Base-by-base conservation (phyloP, 2,888 invertebrate species). In the Xiphydria camelus region DNA sequence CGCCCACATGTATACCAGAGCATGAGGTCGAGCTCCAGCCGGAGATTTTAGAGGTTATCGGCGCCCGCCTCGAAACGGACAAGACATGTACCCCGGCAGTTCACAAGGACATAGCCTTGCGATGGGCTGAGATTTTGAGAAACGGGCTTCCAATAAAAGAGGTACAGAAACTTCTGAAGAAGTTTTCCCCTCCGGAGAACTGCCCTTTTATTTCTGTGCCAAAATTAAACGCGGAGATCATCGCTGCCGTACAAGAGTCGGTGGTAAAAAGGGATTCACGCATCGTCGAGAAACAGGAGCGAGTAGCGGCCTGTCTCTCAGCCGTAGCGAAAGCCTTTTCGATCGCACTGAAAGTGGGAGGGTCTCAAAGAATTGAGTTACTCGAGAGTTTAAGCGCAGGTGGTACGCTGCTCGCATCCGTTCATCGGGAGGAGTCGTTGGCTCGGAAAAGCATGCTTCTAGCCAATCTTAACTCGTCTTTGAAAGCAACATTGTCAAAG, bases 271-370 rank as follows among this genome's bases (percentile, higher is more conserved):
- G 41, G 10, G 38, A 49, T 26, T 37, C 42, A 10, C 33, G 51
- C 6, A 46, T 52, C 20, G 18, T 45, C 10, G 34, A 33, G 12
- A 52, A 46, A 42, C 42, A 51, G 39, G 43, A 50, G 15, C 34
- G 36, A 2, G 18, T 48, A 5, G 25, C 42, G 3, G 45, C 45
- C 7, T 51, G 35, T 31, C 22, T 51, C 2, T 25, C 40, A 4
- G 45, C 40, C 6, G 12, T 45, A 25, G 42, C 42, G 2, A 38
- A 35, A 37, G 40, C 36, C 0, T 36, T 33, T 9, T 33, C 46
- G 10, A 9, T 34, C 3, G 14, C 23, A 3, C 7, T 42, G 3
- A 48, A 42, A 15, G 35, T 32, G 35, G 23, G 32, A 21, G 22
- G 4, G 22, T 23, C 29, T 18, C 19, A 41, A 4, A 33, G 42